Percentiles rank a stretch among this genome's conserved stretches.
These are phyloP conservation scores for Tubulanus polymorphus DNA, from an alignment of 2,888 invertebrate genomes.

Conservation along the genomic window DNA sequence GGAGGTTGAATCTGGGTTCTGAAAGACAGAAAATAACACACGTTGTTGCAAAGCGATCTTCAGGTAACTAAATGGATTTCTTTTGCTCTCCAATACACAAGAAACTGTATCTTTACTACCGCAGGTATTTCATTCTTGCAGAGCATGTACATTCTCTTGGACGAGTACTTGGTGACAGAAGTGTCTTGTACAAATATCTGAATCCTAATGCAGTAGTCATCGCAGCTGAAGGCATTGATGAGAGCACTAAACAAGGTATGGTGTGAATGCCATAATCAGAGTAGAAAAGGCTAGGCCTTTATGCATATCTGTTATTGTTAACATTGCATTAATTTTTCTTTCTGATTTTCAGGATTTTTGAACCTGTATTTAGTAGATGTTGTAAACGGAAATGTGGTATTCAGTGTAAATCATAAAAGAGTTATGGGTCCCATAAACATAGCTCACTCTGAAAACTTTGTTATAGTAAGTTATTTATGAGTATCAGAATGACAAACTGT, in stretches of 20 bases:
- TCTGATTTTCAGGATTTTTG: slow-evolving; percentile 54
- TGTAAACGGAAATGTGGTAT: slow-evolving; percentile 82
- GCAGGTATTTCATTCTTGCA: too few species aligned
- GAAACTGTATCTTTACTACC: too few species aligned
- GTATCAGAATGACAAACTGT: background rate
- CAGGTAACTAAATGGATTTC: too few species aligned
- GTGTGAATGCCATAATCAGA: too few species aligned
- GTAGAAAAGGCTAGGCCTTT: too few species aligned
- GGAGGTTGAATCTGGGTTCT: slow-evolving; percentile 69
- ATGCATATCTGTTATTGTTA: too few species aligned
- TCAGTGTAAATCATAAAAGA: slow-evolving; percentile 78
- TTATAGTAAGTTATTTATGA: slow-evolving; percentile 60
- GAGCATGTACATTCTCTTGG: slow-evolving; percentile 85
- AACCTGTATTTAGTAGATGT: slow-evolving; percentile 85
- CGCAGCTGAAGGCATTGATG: slow-evolving; percentile 71
- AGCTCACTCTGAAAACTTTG: slow-evolving; percentile 95
- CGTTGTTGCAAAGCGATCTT: slow-evolving; percentile 45
- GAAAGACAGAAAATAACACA: slow-evolving; percentile 57
- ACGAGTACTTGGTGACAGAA: slow-evolving; percentile 87
- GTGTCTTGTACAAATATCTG: slow-evolving; percentile 95
- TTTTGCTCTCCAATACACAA: too few species aligned
- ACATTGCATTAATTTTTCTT: too few species aligned
- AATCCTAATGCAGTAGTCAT: slow-evolving; percentile 95
- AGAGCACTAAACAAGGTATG: too few species aligned
- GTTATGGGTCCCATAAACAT: slow-evolving; percentile 79